Conservation (phyloP, 2,888 invertebrate genomes). For the Calameuta filiformis region DNA sequence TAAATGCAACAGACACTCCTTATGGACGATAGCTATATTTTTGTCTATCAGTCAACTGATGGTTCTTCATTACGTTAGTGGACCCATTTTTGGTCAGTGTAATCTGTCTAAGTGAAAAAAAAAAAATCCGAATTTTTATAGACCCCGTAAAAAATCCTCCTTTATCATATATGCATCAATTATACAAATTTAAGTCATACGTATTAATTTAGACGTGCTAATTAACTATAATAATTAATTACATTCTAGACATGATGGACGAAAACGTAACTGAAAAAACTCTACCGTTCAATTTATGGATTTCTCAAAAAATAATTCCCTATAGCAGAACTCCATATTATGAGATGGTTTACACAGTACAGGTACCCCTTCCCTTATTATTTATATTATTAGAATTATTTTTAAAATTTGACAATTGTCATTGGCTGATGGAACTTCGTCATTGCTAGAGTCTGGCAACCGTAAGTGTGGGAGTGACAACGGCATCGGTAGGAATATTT, state of each 20-base stretch:
- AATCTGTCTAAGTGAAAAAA: not conserved
- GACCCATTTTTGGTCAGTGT: not conserved
- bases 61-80: not conserved
- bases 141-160: not conserved
- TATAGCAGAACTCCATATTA: constrained; percentile 35
- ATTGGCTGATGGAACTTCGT: not conserved
- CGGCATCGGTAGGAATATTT: constrained; percentile 42
- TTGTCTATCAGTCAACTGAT: not conserved
- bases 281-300: constrained; percentile 41
- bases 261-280: constrained; percentile 34
- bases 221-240: not conserved
- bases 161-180: not conserved
- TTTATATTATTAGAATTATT: not conserved
- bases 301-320: constrained; percentile 24
- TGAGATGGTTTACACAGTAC: constrained; percentile 29
- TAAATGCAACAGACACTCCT: not conserved
- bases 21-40: not conserved
- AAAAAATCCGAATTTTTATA: not conserved
- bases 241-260: not conserved
- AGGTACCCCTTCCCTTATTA: constrained; percentile 24
- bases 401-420: not conserved
- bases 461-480: constrained; percentile 36
- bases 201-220: no score
- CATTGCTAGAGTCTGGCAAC: constrained; percentile 33
- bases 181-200: not conserved